phyloP scores from a whole-genome alignment of 1,140 invertebrate species.

The Himalopsyche phryganea region DNA sequence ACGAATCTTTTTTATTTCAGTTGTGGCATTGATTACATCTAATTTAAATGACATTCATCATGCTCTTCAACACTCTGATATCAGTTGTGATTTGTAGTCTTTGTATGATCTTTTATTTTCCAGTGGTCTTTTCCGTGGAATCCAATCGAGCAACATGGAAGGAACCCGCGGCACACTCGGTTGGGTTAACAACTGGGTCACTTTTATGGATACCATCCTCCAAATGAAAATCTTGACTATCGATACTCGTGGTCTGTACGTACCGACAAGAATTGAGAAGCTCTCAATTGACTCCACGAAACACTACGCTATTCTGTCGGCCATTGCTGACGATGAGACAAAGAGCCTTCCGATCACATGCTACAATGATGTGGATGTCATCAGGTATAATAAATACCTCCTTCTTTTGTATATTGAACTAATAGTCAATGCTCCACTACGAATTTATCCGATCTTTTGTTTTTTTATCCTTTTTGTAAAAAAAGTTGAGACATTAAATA shows the following conservation, averaged over 20 bases:
- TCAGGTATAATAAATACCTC: no score
- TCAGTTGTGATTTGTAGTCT: no score
- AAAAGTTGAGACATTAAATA: no score
- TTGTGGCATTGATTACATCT: no score
- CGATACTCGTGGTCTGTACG: slow-evolving; percentile 71
- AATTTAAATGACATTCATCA: no score
- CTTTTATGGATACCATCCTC: slow-evolving; percentile 90
- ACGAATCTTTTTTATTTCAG: no score
- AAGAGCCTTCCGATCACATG: slow-evolving; percentile 45
- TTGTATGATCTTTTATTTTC: neutral
- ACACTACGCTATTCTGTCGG: slow-evolving; percentile 57
- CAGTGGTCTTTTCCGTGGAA: slow-evolving; percentile 65
- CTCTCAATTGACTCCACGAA: slow-evolving; percentile 72
- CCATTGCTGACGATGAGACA: slow-evolving; percentile 50
- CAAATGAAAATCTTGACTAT: slow-evolving; percentile 78
- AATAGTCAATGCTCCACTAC: no score
- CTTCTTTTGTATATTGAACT: no score
- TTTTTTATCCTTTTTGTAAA: no score
- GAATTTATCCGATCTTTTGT: no score
- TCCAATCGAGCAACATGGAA: slow-evolving; percentile 52
- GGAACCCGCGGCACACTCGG: slow-evolving; percentile 45
- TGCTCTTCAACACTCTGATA: no score
- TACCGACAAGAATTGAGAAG: slow-evolving; percentile 82
- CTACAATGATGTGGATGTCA: slow-evolving; percentile 45
- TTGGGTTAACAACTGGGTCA: slow-evolving; percentile 80